Conservation (phyloP, 2,113 vertebrate species). For the Pelmatolapia mariae region DNA sequence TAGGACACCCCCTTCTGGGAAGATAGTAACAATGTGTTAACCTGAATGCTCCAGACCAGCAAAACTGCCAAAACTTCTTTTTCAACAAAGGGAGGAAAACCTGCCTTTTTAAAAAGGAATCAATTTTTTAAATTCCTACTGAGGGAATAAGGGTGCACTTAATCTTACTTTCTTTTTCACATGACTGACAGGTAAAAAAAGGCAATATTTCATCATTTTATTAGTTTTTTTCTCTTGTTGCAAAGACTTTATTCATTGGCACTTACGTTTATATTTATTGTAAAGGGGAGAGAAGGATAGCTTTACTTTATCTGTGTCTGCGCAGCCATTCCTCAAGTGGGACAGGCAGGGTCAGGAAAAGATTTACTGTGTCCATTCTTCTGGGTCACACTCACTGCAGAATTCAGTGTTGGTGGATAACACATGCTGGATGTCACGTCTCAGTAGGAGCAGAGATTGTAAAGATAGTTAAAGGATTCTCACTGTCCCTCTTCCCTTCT, state of each 20-base stretch:
- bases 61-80: not conserved
- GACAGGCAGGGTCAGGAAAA: not conserved
- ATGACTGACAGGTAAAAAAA: not conserved
- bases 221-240: not conserved
- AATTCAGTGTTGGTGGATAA: not conserved
- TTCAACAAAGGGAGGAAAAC: not conserved
- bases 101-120: not conserved
- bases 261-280: not conserved
- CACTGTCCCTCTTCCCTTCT: too few relatives aligned
- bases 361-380: not conserved
- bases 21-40: not conserved
- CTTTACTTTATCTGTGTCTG: not conserved
- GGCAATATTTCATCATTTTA: not conserved
- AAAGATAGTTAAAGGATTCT: rapidly evolving
- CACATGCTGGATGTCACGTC: not conserved
- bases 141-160: not conserved
- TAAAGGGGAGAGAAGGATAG: not conserved
- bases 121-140: not conserved
- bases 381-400: not conserved
- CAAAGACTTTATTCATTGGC: not conserved
- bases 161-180: not conserved
- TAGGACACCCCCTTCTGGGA: not conserved
- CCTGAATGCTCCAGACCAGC: not conserved
- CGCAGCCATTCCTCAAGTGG: not conserved
- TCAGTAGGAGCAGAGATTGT: not conserved